Evolutionary conservation across 64 coral and sea anemone species (phyloP), one percentile per base, ranked within the genome.

Genomic region (Montipora cactus): DNA sequence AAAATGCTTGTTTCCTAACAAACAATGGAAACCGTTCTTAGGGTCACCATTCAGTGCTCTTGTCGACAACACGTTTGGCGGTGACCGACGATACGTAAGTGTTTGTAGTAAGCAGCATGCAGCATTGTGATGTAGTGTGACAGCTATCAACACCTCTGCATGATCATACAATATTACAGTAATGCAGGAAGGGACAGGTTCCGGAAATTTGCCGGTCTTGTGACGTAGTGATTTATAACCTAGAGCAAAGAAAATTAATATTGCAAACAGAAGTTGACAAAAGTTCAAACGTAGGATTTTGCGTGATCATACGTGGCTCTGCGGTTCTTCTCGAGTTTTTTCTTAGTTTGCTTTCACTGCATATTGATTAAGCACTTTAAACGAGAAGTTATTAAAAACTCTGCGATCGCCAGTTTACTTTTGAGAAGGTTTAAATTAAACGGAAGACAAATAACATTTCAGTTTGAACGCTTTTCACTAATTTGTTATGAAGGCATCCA

Each of bases 401-500:
- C n/a, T 23, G 0, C 82, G 44, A 84, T 86, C 4, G 19, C 64
- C 19, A 71, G 46, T 71, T 50, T 46, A 72, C 49, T 86, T 86
- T 44, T 51, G 19, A 50, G 44, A 72, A 86, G 44, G 46, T 71
- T 20, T 86, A 72, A 86, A 86, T 72, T 86, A 86, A 86, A 84
- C 51, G 62, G n/a, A 86, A 86, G 67, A 52, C 67, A 86, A 86
- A 86, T 47, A 86, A 20, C n/a, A 72, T 10, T 49, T 18, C 62
- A 18, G 44, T 72, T 86, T 72, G 67, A 46, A 11, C 82, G 47
- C 45, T 22, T 19, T 86, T 71, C 45, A 72, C 61, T 70, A 86
- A 72, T 86, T 84, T 13, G 20, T 50, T 44, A 44, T 51, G 7
- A 86, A 86, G 71, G 47, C 44, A 71, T 86, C 16, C 62, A 86